Base-by-base conservation (phyloP, 2,797 vertebrate genomes). In the Alca torda region DNA sequence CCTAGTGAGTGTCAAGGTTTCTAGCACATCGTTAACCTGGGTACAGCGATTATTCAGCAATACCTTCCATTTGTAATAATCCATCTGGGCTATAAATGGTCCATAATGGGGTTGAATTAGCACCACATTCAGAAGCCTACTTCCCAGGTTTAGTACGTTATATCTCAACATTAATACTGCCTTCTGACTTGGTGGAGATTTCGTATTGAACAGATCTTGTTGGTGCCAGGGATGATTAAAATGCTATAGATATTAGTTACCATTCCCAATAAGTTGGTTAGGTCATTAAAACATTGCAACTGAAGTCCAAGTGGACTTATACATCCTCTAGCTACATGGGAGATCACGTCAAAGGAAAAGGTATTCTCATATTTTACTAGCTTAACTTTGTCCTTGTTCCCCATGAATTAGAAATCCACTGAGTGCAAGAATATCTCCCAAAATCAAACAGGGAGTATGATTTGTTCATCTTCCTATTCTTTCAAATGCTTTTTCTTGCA, bases 1-100 rank as follows among this genome's bases (percentile, higher is more conserved):
- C 41, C 14, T 6, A 74, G 33, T 3, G 54, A 77, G 69, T 33
- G 59, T 56, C 94, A 88, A 84, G 43, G 21, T 64, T 85, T 90
- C 93, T 59, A 56, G 59, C 69, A 78, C 59, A 76, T 60, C 46
- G 31, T 95, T 93, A 70, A 70, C 59, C 35, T 56, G 64, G 43
- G 37, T 53, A 57, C 8, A 74, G 63, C 4, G 2, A 74, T 76
- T 68, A 60, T 64, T 64, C 74, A 92, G 83, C 85, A 84, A 31
- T 93, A 95, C 60, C 77, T 84, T 70, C 63, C 51, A 31, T 82
- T 89, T 84, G 37, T 87, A 89, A 90, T 83, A 82, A 86, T 83
- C 86, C 90, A 79, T n/a, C 74, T 70, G 60, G 67, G 60, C 56
- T 60, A 53, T 68, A 94, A 89, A 87, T 18, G n/a, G 60, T 59